phyloP scores from a whole-genome alignment of 2,113 vertebrate species.

The Anthoscopus minutus region DNA sequence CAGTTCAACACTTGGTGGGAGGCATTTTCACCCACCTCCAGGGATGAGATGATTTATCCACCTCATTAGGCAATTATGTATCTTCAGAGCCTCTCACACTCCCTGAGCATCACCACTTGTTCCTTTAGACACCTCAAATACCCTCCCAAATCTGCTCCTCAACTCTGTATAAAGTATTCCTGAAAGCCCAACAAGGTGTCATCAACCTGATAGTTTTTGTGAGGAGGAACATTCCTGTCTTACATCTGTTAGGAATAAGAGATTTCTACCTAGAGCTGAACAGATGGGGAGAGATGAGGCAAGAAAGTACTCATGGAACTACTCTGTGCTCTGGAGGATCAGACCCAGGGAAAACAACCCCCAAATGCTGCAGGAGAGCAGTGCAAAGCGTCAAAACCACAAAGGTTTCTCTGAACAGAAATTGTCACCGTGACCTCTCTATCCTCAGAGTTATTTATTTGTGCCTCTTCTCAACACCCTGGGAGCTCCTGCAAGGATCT shows the following conservation, averaged over 20 bases:
- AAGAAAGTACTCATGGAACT: background rate
- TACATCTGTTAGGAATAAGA: background rate
- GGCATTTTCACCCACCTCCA: background rate
- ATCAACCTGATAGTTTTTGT: accelerated
- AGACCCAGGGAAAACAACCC: background rate
- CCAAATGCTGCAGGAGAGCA: background rate
- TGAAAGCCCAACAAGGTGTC: background rate
- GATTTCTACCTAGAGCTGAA: background rate
- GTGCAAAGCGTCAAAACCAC: background rate
- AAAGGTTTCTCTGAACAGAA: accelerated
- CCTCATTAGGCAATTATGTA: background rate
- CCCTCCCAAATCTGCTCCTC: background rate
- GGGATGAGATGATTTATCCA: background rate
- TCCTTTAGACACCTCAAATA: background rate
- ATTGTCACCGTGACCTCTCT: background rate
- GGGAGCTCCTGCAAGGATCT: background rate
- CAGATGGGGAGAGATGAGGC: background rate
- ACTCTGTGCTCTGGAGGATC: background rate
- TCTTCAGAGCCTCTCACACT: background rate
- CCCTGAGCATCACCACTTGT: background rate
- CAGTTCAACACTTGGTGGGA: background rate
- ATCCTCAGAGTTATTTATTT: background rate
- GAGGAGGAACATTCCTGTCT: background rate
- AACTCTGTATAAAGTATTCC: background rate
- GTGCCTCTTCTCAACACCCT: background rate